Percentiles rank a stretch among this genome's conserved stretches.
phyloP scores from a whole-genome alignment of 2,888 invertebrate genomes.

The Latrodectus hesperus region DNA sequence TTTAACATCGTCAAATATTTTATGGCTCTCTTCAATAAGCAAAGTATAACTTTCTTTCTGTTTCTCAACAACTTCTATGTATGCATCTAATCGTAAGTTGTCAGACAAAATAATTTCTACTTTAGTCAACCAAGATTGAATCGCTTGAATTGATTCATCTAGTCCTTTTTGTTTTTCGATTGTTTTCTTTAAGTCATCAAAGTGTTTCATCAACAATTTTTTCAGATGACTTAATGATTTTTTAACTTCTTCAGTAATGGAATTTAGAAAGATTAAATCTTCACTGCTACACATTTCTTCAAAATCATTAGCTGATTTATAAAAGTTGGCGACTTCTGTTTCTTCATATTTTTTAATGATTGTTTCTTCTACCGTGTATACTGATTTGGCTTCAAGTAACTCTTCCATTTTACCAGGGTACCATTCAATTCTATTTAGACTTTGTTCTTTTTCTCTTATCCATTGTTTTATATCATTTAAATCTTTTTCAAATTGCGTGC shows the following conservation, averaged over 20 bases:
- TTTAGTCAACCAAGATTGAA: conserved; percentile 91
- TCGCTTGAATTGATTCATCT: conserved; percentile 86
- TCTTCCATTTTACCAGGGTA: conserved; percentile 61
- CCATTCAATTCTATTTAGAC: conserved; percentile 77
- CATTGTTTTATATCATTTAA: conserved; percentile 87
- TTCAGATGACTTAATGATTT: conserved; percentile 84
- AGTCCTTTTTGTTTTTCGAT: conserved; percentile 86
- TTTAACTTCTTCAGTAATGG: conserved; percentile 78
- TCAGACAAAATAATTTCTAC: conserved; percentile 89
- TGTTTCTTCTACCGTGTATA: conserved; percentile 76
- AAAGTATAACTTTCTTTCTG: conserved; percentile 82
- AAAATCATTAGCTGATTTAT: conserved; percentile 85
- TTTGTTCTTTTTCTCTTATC: conserved; percentile 85
- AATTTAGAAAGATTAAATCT: conserved; percentile 73
- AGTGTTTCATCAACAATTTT: conserved; percentile 83
- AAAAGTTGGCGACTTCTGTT: conserved; percentile 81
- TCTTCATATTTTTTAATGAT: conserved; percentile 87
- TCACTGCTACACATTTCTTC: conserved; percentile 87
- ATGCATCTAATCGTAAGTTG: conserved; percentile 84
- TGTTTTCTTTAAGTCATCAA: conserved; percentile 83
- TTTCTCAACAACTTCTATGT: conserved; percentile 88
- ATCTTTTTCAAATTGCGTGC: conserved; percentile 85
- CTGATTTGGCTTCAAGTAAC: conserved; percentile 47
- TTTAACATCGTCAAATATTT: conserved; percentile 71
- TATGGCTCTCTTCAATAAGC: conserved; percentile 72